Percentiles rank a stretch among this genome's conserved stretches.
These are phyloP conservation scores for Agapostemon virescens DNA, from an alignment of 2,888 invertebrate species.

Conservation along the genomic window DNA sequence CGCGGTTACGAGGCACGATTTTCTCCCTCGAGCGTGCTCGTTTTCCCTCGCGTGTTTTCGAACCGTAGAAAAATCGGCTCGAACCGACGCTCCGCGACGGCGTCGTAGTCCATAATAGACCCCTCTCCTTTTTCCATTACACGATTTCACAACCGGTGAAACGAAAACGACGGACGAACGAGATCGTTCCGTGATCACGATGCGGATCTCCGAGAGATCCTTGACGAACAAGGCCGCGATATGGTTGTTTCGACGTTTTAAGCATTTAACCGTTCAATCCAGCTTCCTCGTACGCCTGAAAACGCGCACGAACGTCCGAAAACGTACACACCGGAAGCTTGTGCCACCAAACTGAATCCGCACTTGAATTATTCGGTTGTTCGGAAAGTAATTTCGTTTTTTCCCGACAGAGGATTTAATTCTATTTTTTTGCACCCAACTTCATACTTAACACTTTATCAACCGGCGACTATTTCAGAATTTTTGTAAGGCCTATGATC, in stretches of 20 bases:
- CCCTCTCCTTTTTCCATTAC: conserved; percentile 4
- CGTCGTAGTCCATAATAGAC: background rate
- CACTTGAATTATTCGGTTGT: no score
- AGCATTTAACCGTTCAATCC: background rate
- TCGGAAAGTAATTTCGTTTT: no score
- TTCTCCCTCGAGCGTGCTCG: background rate
- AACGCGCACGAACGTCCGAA: no score
- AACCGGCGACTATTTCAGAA: no score
- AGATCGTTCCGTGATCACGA: conserved; percentile 28
- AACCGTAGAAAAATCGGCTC: conserved; percentile 25
- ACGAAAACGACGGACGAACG: conserved; percentile 11
- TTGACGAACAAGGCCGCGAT: background rate
- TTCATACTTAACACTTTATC: no score
- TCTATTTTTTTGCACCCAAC: no score
- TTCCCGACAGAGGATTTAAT: no score
- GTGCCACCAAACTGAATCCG: no score
- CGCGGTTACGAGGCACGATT: conserved; percentile 28
- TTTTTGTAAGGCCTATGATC: no score
- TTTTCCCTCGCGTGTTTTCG: conserved; percentile 12
- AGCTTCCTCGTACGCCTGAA: no score
- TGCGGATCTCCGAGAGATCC: background rate
- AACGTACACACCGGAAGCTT: no score
- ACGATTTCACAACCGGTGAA: conserved; percentile 41
- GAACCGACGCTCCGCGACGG: background rate
- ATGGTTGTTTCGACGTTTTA: background rate